These are phyloP conservation scores for Cecropterus lyciades DNA, from an alignment of 1,140 invertebrate genomes.

Conservation along the genomic window DNA sequence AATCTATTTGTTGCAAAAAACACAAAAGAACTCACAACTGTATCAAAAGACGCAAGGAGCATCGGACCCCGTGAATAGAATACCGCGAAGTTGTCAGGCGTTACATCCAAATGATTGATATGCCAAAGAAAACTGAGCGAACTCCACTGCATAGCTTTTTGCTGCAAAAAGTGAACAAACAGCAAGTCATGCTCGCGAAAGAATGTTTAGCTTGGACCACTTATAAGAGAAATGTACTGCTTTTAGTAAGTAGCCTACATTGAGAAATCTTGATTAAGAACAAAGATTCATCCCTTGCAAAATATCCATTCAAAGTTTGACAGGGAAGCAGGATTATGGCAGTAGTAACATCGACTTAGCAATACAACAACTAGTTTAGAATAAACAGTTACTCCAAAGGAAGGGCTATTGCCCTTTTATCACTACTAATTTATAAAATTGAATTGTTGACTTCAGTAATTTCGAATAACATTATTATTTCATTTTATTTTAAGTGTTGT, in stretches of 20 bases:
- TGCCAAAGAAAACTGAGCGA: slow-evolving; percentile 25
- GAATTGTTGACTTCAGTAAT: too few relatives aligned
- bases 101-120: slow-evolving; percentile 35
- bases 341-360: too few relatives aligned
- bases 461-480: too few relatives aligned
- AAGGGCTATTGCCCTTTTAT: too few relatives aligned
- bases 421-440: too few relatives aligned
- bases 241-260: neutral
- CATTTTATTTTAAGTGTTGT: too few relatives aligned
- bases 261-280: neutral
- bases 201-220: slow-evolving; percentile 17
- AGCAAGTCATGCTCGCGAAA: slow-evolving; percentile 26
- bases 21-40: slow-evolving; percentile 15
- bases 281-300: neutral
- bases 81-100: slow-evolving; percentile 26
- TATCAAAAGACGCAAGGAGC: slow-evolving; percentile 32
- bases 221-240: slow-evolving; percentile 10
- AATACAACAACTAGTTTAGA: too few relatives aligned
- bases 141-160: slow-evolving; percentile 22
- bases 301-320: too few relatives aligned
- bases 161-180: slow-evolving; percentile 17
- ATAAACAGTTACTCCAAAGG: too few relatives aligned
- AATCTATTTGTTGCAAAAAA: slow-evolving; percentile 28
- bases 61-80: slow-evolving; percentile 30
- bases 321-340: too few relatives aligned